Evolutionary conservation across 2,113 vertebrate genomes (phyloP), one percentile per base, ranked within the genome.

Genomic region (Psittacula cyanocephala): DNA sequence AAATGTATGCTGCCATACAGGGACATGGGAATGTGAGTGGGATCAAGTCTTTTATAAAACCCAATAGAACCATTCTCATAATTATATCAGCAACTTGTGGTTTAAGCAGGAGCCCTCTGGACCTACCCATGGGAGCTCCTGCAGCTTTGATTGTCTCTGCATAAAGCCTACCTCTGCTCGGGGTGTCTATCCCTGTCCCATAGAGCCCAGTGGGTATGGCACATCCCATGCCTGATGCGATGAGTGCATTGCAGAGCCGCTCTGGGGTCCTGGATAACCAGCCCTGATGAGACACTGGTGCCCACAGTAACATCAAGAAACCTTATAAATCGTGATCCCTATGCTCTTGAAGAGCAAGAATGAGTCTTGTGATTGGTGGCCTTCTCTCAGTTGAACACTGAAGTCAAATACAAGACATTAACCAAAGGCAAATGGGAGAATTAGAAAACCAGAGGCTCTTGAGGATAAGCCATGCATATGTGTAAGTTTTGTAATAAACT

Each of bases 171-270:
- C 18, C 11, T 35, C 25, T 70, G 9, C 17, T 35, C 20, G 49
- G 37, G 35, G 12, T 6, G 2, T 25, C 35, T 24, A 8, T 27
- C 76, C 76, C 76, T 29, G 24, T 35, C 35, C 46, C 35, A 14
- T 8, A 15, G 35, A 37, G 0, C 22, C 37, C 3, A 3, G 49
- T 4, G 33, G 47, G 64, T 50, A 13, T 1, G 1, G 17, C 5
- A 4, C 11, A 9, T 8, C 59, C n/a, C 14, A 3, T 5, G 13
- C 3, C 41, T 16, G 62, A 17, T 33, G 67, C 62, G 39, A 19
- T 1, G 3, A 57, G 33, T 3, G 3, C 4, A 2, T 16, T 9
- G 39, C 27, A 25, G 55, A n/a, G 55, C 14, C 35, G 1, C 35
- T 46, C 28, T 18, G 19, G 10, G 10, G 8, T 14, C 43, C 50